Evolutionary conservation across 2,888 invertebrate species (phyloP).

Genomic region (Lasius fuliginosus): DNA sequence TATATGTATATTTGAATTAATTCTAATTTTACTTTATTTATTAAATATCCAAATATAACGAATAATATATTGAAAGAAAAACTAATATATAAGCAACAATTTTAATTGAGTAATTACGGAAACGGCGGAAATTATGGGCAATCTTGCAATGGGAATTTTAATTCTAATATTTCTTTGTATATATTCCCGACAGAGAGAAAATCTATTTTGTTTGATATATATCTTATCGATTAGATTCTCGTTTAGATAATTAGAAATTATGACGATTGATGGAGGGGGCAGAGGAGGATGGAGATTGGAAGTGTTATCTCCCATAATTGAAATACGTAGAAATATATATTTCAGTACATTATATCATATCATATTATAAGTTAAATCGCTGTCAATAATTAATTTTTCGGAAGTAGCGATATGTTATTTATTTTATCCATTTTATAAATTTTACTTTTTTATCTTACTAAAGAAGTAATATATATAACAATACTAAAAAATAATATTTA

Average conservation of each 20-base stretch:
- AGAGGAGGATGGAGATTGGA: neutral
- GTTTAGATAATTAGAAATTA: conserved; percentile 25
- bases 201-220: conserved; percentile 25
- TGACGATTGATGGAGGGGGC: neutral
- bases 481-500: neutral
- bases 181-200: neutral
- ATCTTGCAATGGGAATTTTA: neutral
- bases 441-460: neutral
- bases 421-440: neutral
- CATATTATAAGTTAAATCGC: neutral
- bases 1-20: neutral
- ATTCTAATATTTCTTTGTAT: neutral
- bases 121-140: neutral
- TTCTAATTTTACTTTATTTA: neutral
- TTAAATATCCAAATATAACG: neutral
- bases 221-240: conserved; percentile 12
- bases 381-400: neutral
- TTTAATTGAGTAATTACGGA: neutral
- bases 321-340: conserved; percentile 15
- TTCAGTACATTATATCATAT: neutral
- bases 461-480: neutral
- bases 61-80: neutral
- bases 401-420: neutral
- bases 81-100: neutral
- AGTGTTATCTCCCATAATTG: conserved; percentile 12